These are phyloP conservation scores for Nannobrachium achirus DNA, from an alignment of 2,113 vertebrate genomes.

Conservation along the genomic window DNA sequence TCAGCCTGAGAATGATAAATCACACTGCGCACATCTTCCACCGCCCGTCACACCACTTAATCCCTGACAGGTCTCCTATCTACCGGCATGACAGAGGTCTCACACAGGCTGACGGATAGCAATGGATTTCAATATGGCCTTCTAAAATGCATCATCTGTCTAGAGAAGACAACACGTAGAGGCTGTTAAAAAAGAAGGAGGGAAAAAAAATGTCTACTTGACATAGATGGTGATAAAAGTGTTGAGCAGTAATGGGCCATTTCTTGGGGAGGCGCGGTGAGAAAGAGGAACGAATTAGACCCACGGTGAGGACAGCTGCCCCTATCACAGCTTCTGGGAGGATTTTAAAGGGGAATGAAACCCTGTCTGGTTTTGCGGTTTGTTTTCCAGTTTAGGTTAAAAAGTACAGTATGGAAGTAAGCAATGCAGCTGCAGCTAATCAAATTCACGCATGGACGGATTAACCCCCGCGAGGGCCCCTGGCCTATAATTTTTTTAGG, in stretches of 20 bases:
- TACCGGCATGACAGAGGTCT: conserved; percentile 25
- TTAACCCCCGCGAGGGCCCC: too few relatives aligned
- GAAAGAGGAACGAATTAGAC: too few relatives aligned
- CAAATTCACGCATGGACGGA: too few relatives aligned
- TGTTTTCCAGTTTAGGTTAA: too few relatives aligned
- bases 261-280: neutral
- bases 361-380: too few relatives aligned
- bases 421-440: too few relatives aligned
- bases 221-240: conserved; percentile 53
- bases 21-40: conserved; percentile 3
- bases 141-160: conserved; percentile 31
- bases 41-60: neutral
- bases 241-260: conserved; percentile 13
- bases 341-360: too few relatives aligned
- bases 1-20: conserved; percentile 39
- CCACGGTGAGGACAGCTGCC: too few relatives aligned
- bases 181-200: neutral
- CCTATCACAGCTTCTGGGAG: too few relatives aligned
- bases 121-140: conserved; percentile 31
- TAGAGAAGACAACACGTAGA: conserved; percentile 13
- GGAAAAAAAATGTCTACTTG: conserved; percentile 55
- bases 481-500: too few relatives aligned
- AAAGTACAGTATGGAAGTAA: too few relatives aligned
- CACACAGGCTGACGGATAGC: conserved; percentile 9
- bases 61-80: neutral